These are phyloP conservation scores for Tachystola acroxantha DNA, from an alignment of 2,888 invertebrate species.

Conservation along the genomic window DNA sequence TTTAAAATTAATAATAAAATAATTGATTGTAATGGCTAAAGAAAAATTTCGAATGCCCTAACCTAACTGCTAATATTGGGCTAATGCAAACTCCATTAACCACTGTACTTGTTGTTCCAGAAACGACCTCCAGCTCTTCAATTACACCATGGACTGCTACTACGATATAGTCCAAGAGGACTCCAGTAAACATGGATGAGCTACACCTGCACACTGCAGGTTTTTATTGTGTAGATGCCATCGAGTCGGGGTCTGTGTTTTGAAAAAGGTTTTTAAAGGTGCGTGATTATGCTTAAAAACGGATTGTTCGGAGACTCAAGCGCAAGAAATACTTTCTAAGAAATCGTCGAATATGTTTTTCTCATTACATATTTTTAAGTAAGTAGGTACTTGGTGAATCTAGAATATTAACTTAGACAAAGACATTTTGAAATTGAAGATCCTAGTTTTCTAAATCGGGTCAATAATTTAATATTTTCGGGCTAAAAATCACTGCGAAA, in stretches of 20 bases:
- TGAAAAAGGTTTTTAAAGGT: not conserved
- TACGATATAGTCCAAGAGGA: slow-evolving; percentile 76
- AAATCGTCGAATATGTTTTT: no score
- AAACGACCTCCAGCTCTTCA: slow-evolving; percentile 92
- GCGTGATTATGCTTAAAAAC: not conserved
- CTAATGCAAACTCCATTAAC: not conserved
- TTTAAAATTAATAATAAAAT: no score
- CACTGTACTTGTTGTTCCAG: slow-evolving; percentile 73
- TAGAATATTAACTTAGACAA: no score
- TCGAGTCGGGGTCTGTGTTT: not conserved
- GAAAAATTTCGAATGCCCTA: no score
- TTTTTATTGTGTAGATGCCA: not conserved
- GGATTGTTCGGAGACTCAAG: no score
- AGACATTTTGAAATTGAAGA: no score
- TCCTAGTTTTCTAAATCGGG: no score
- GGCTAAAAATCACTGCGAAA: not conserved
- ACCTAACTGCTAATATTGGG: no score
- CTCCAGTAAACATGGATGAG: slow-evolving; percentile 50
- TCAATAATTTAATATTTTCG: not conserved
- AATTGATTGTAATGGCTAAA: no score
- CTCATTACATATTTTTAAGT: no score
- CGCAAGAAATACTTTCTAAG: no score
- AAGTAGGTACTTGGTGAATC: no score
- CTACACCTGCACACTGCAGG: not conserved
- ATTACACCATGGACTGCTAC: slow-evolving; percentile 86